Evolutionary conservation across 2,797 vertebrate species (phyloP), one percentile per base, ranked within the genome.

Genomic region (Enteromius paludinosus): DNA sequence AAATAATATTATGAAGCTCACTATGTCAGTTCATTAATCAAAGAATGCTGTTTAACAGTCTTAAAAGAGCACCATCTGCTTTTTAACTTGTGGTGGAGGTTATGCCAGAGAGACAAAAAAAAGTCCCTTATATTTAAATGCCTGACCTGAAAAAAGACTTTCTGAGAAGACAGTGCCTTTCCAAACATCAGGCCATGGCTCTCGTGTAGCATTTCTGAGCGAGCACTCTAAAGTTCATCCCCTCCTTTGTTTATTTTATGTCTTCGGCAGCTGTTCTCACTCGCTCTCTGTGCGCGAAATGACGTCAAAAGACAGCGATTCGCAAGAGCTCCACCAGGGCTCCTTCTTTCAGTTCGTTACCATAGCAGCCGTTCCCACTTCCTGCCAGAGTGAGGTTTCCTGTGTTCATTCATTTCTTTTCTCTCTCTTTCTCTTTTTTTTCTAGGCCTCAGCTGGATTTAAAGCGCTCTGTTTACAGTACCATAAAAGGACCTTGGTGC

Each of bases 281-380:
- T 86, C 64, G 83, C 82, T 83, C 83, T 86, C 87, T 86, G 84
- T 92, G 90, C 93, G 90, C 88, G 92, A 94, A 94, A 93, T 95
- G 94, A 96, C 94, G 93, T 95, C 95, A 95, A 94, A 86, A 86
- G 86, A 88, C 66, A 61, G 84, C 89, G 82, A 89, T 86, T 88
- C 89, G 88, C 92, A 61, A 89, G 45, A 85, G 88, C 90, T 91
- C 90, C 85, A 84, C 85, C 81, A 77, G 90, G 91, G 93, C 90
- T 92, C 91, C 83, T 86, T 91, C 91, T 94, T 95, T 93, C 92
- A 89, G 93, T 93, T 92, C 85, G 94, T 95, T 93, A 84, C 94
- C 94, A 95, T 93, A 92, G 94, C 87, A 95, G 92, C 95, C 91
- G 92, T 91, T 88, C 90, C 93, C 93, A 94, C 93, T 95, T 96